Percentiles rank a stretch among this genome's conserved stretches.
phyloP scores from a whole-genome alignment of 2,113 vertebrate species.

The Coryphaenoides rupestris region DNA sequence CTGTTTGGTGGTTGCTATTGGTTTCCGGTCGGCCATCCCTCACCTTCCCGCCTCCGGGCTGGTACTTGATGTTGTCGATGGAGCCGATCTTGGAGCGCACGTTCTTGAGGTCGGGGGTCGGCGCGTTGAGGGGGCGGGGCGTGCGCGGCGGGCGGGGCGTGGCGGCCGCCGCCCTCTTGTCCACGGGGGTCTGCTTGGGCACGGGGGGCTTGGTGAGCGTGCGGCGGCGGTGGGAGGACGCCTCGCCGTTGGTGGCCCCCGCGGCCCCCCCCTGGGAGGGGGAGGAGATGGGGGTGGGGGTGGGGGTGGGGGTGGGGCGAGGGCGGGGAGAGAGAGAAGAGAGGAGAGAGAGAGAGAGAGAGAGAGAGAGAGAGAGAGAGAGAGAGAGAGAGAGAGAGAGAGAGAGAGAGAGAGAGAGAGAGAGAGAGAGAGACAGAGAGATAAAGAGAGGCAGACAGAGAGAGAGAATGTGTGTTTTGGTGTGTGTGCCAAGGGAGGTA shows the following conservation, averaged over 20 bases:
- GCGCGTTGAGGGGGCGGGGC: constrained; percentile 61
- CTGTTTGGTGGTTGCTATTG: neutral
- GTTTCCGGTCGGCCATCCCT: constrained; percentile 15
- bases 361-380: no score
- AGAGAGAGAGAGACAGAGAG: no score
- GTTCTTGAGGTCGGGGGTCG: constrained; percentile 86
- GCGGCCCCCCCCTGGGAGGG: constrained; percentile 47
- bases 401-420: neutral
- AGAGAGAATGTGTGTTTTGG: no score
- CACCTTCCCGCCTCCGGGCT: constrained; percentile 95
- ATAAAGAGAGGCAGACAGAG: no score
- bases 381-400: neutral
- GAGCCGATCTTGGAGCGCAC: constrained; percentile 92
- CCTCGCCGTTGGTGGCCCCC: constrained; percentile 51
- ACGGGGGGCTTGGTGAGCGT: constrained; percentile 73
- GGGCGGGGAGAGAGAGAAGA: neutral
- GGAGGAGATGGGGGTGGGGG: constrained; percentile 49
- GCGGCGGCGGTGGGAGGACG: constrained; percentile 57
- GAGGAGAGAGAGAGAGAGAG: neutral
- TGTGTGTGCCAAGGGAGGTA: no score
- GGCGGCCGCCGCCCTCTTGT: constrained; percentile 70
- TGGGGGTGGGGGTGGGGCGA: constrained; percentile 66
- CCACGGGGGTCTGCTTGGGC: constrained; percentile 72
- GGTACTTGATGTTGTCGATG: constrained; percentile 92
- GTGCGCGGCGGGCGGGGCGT: constrained; percentile 60